A percentile compares a stretch with the other conserved stretches of the same genome.
Evolutionary conservation across 2,797 vertebrate genomes (phyloP).

Genomic region (Intellagama lesueurii): DNA sequence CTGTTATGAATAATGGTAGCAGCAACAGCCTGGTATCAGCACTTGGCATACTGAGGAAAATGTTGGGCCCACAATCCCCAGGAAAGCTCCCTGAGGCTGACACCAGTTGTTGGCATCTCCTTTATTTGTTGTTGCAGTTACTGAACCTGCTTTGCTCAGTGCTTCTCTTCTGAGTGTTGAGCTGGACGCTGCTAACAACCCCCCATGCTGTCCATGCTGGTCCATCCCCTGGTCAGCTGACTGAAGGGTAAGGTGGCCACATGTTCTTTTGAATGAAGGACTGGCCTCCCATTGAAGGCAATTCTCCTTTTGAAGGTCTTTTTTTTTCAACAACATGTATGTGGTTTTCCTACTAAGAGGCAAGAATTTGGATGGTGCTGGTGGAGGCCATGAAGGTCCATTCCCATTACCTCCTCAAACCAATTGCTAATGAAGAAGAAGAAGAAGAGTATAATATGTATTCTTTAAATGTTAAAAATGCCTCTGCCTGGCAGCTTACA

Average conservation of each 20-base stretch:
- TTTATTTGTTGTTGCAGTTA: not conserved
- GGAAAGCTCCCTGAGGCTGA: no score
- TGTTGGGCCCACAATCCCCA: not conserved
- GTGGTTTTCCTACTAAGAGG: no score
- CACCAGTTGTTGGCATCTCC: not conserved
- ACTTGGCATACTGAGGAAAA: no score
- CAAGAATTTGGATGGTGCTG: not conserved
- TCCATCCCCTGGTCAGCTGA: not conserved
- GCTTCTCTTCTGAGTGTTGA: not conserved
- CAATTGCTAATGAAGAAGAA: not conserved
- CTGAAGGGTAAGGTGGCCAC: not conserved
- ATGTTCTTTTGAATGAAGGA: no score
- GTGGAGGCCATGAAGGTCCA: not conserved
- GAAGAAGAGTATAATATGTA: not conserved
- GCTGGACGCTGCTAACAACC: not conserved
- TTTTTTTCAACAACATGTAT: no score
- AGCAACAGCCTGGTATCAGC: no score
- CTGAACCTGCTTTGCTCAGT: not conserved
- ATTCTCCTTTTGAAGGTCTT: no score
- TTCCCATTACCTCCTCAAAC: not conserved
- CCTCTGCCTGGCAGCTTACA: not conserved
- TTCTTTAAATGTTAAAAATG: not conserved
- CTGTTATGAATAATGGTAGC: not conserved
- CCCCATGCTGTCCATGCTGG: no score
- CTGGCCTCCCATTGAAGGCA: no score